Percentiles rank a stretch among this genome's conserved stretches.
phyloP scores from a whole-genome alignment of 2,113 vertebrate genomes.

The Accipiter virgatus region DNA sequence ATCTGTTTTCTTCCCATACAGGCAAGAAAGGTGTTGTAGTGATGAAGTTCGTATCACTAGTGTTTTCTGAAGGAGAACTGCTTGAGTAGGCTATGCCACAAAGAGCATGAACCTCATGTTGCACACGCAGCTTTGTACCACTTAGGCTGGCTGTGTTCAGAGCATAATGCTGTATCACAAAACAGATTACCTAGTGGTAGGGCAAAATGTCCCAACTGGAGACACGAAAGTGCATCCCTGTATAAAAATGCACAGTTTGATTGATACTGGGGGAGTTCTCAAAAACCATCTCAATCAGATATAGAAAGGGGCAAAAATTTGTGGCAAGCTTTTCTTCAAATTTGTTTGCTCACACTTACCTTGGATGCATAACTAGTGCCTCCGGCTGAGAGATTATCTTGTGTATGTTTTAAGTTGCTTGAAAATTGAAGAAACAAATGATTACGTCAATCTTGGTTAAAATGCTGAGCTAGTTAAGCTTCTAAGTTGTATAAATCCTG shows the following conservation, averaged over 20 bases:
- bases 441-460: not conserved
- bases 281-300: not conserved
- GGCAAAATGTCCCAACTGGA: not conserved
- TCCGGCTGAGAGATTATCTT: not conserved
- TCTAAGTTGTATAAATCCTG: not conserved
- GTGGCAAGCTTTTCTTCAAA: not conserved
- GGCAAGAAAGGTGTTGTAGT: not conserved
- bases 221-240: not conserved
- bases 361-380: not conserved
- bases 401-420: not conserved
- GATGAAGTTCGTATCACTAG: not conserved
- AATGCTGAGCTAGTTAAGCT: not conserved
- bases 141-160: rapidly evolving
- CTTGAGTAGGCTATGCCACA: not conserved
- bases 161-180: not conserved
- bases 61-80: not conserved
- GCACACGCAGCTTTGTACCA: rapidly evolving
- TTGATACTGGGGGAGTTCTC: not conserved
- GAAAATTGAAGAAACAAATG: not conserved
- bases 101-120: not conserved
- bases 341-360: not conserved
- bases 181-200: not conserved
- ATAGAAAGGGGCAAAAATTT: not conserved
- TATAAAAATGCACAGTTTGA: not conserved
- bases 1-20: not conserved